Base-by-base conservation (phyloP, 2,888 invertebrate genomes). In the Thereva nobilitata region DNA sequence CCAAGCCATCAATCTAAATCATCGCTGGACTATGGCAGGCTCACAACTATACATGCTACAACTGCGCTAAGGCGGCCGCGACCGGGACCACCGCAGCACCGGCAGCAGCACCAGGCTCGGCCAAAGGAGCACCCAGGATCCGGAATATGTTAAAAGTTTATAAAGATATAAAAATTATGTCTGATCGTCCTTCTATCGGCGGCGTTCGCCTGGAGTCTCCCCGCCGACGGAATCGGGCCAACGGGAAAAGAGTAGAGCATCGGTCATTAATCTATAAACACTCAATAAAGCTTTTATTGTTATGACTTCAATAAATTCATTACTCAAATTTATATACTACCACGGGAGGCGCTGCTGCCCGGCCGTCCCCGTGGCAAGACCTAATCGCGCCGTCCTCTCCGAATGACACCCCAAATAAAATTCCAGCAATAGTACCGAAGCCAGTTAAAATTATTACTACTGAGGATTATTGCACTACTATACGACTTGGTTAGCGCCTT, bases 241-340 rank as follows among this genome's bases (percentile, higher is more conserved):
- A 34, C 50, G 10, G 34, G 38, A 9, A 10, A 40, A 34, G 44
- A 50, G 9, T 40, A 61, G 61, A 57, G 63, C 65, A 41, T 67
- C 64, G 59, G 66, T 67, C 70, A 70, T 71, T 70, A 71, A 71
- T 70, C 71, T 71, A 71, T 70, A 71, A 71, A 71, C 71, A 71
- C 71, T 71, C 71, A 71, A 71, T 71, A 71, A 71, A 71, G 64
- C 23, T 69, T 71, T 71, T 71, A 71, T 71, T 70, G 66, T 71
- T 71, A 71, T 70, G 40, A 65, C 71, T 67, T 69, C 71, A 71
- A 70, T 71, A 71, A 71, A 71, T 70, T 71, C 71, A 71, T 71
- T 71, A 71, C 70, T 56, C 45, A 67, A 56, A 55, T 69, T 69
- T 67, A 50, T 63, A 40, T 64, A 37, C 59, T 41, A 2, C 23